Evolutionary conservation across 1,140 invertebrate species (phyloP).

Genomic region (Drosophila sp.): DNA sequence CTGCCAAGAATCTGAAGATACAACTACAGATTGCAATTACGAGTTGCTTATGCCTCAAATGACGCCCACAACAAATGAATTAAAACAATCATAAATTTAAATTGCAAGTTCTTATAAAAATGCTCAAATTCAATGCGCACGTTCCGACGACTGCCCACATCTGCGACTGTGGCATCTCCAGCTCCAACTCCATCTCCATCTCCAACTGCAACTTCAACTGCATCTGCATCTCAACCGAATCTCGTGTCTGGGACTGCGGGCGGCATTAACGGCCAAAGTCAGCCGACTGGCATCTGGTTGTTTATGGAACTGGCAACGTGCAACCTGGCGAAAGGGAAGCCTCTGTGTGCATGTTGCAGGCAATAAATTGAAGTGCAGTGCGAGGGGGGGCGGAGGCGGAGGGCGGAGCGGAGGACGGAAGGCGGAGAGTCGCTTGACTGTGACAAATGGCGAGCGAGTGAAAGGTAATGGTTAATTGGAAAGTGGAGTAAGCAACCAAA

Average conservation of each 20-base stretch:
- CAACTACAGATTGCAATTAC: constrained; percentile 29
- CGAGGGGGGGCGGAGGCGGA: too few relatives aligned
- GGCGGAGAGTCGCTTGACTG: constrained; percentile 54
- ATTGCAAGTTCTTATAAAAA: constrained; percentile 27
- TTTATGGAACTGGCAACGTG: constrained; percentile 38
- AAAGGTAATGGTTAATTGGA: constrained; percentile 49
- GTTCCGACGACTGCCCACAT: constrained; percentile 21
- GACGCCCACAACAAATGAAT: constrained; percentile 44
- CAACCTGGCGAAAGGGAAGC: constrained; percentile 37
- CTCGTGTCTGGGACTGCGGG: constrained; percentile 21
- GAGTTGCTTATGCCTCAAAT: constrained; percentile 11
- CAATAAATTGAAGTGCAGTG: constrained; percentile 30
- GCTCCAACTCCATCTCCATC: constrained; percentile 10
- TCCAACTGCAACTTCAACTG: constrained; percentile 8
- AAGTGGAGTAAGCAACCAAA: constrained; percentile 41
- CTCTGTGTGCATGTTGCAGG: constrained; percentile 12
- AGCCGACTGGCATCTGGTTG: constrained; percentile 20
- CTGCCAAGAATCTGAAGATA: background rate
- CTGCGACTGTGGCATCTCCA: constrained; percentile 3
- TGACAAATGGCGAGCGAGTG: constrained; percentile 44
- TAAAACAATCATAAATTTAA: constrained; percentile 51
- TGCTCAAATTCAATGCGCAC: constrained; percentile 28
- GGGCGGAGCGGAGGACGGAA: too few relatives aligned
- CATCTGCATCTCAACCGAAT: constrained; percentile 11
- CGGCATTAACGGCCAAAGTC: constrained; percentile 24